Base-by-base conservation (phyloP, 2,888 invertebrate genomes). In the Cephus spinipes region DNA sequence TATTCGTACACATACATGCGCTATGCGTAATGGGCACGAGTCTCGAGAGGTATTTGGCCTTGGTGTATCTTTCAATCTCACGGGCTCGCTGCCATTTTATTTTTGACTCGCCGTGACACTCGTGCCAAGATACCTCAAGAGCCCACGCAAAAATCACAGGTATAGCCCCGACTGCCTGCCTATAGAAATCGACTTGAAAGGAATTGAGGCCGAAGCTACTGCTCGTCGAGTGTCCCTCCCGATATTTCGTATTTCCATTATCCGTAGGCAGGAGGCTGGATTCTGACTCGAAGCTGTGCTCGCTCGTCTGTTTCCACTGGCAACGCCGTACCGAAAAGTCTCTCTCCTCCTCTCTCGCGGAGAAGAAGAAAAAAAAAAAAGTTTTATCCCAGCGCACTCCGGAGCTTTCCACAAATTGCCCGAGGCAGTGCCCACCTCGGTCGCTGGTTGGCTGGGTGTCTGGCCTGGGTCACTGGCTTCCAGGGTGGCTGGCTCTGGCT, bases 1-100 rank as follows among this genome's bases (percentile, higher is more conserved):
- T 9, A 23, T 55, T 23, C 9, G 9, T 9, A 55, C 23, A 40
- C 3, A 35, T 35, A 12, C 40, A 15, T 55, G 9, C 55, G 55
- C 55, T 6, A 23, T 55, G 23, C 23, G 55, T 55, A 55, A 55
- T 23, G 23, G 23, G 55, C 23, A 55, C 23, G 23, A 55, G 55
- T 34, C 36, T 78, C 69, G 71, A 73, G 68, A 75, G 73, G 71
- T 32, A 77, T 81, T 79, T 79, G 81, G 81, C 79, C 79, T 81
- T 81, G 80, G 79, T 79, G 77, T 75, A 79, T 78, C 81, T 79
- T 81, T 79, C 79, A 81, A 83, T 81, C 76, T 80, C 78, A 79
- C 79, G 80, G 77, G 77, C 77, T 78, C 71, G 81, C 74, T 68
- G 77, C 80, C 79, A 79, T 77, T 81, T 83, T 83, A 83, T 83